Base-by-base conservation (phyloP, 2,797 vertebrate species). In the Philypnodon macrostomus region DNA sequence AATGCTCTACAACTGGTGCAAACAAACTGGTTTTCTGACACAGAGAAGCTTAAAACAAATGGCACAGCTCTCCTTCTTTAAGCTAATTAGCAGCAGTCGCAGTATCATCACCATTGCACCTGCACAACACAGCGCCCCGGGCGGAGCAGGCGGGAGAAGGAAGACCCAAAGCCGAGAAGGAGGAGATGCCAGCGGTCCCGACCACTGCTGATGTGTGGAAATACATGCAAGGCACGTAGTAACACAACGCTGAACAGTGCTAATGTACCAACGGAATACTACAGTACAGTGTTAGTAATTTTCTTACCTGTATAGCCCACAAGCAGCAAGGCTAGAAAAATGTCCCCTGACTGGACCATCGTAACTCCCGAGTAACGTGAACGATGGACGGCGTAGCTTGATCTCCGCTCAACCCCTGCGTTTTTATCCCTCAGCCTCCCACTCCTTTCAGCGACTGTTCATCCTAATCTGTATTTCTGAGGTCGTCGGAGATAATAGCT, bases 281-380 rank as follows among this genome's bases (percentile, higher is more conserved):
- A 7, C 2, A 23, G n/a, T 4, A 5, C 15, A 45, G 19, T 10
- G 1, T 10, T 4, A 36, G 19, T 3, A 1, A 8, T 19, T 10
- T 12, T 41, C 81, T 76, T 87, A 88, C 87, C 87, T 86, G 85
- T 42, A n/a, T 65, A 77, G 77, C 79, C 75, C 78, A 86, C 80
- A 9, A 87, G 75, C 68, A 87, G 79, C 70, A 77, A 72, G 69
- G 67, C 77, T 56, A 86, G 56, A 39, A 83, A 58, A 63, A 83
- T 55, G 81, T 87, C 81, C 79, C 70, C 61, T 41, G 75, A 63
- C 73, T 67, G 70, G 84, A 87, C 75, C 87, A 88, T 88, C 53
- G 82, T 79, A 85, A 85, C 80, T 86, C 78, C 80, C 71, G 69
- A 65, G 50, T 40, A 72, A 65, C 65, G 67, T 49, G 19, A 47